A percentile compares a stretch with the other conserved stretches of the same genome.
phyloP scores from a whole-genome alignment of 1,140 invertebrate species.

The Brachionus angularis region DNA sequence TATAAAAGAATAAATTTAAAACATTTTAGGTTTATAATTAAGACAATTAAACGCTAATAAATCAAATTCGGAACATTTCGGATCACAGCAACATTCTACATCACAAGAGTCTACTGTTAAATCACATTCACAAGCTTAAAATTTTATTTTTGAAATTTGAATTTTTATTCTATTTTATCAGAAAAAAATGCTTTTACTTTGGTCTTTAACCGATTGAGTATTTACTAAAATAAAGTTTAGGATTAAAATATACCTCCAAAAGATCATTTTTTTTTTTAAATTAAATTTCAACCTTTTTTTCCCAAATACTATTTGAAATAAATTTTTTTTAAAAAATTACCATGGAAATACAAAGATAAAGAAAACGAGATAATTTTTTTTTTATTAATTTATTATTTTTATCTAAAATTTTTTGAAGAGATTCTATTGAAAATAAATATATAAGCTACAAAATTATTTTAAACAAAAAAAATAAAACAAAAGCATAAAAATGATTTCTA shows the following conservation, averaged over 20 bases:
- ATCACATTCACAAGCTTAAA: conserved; percentile 9
- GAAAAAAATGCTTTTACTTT: no score
- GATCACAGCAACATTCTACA: conserved; percentile 6
- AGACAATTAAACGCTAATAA: conserved; percentile 1
- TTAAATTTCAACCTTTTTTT: no score
- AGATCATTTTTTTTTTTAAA: neutral
- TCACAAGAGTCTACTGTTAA: neutral
- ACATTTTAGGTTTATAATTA: neutral
- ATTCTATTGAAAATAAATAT: no score
- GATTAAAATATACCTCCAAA: no score
- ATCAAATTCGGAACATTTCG: neutral
- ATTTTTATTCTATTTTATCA: neutral
- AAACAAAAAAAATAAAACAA: conserved; percentile 1
- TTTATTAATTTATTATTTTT: neutral
- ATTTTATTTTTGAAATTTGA: no score
- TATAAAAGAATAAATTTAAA: neutral
- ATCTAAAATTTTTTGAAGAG: neutral
- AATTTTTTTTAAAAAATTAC: no score
- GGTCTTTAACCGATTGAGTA: no score
- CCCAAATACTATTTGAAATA: no score
- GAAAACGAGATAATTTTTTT: no score
- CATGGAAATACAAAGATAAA: no score
- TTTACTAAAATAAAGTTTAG: no score
- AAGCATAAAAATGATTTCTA: neutral
- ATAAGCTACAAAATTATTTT: no score